Percentiles rank a stretch among this genome's conserved stretches.
Evolutionary conservation across 2,888 invertebrate genomes (phyloP).

Genomic region (Catocala sponsa): DNA sequence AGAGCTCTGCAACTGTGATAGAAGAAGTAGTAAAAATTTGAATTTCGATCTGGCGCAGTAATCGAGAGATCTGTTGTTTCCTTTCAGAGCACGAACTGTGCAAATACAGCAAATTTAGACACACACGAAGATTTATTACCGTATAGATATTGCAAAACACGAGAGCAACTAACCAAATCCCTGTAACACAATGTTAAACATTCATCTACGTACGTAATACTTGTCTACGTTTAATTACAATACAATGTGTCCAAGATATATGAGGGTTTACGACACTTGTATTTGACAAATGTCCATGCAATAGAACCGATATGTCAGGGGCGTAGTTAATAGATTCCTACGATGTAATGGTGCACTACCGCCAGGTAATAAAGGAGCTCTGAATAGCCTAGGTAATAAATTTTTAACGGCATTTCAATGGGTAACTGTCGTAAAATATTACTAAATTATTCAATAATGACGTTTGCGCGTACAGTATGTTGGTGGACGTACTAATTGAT

Average conservation of each 20-base stretch:
- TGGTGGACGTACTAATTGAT: not conserved
- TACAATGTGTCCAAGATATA: constrained; percentile 72
- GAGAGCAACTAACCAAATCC: constrained; percentile 37
- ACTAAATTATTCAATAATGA: constrained; percentile 11
- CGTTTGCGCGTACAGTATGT: constrained; percentile 1
- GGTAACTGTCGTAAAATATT: constrained; percentile 19
- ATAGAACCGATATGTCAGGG: constrained; percentile 74
- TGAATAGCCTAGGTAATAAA: constrained; percentile 22
- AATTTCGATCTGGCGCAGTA: constrained; percentile 9
- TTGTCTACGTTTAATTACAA: constrained; percentile 66
- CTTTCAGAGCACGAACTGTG: constrained; percentile 13
- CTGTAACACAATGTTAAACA: constrained; percentile 46
- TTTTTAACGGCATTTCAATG: constrained; percentile 30
- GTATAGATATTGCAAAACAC: constrained; percentile 38
- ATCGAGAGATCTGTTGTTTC: constrained; percentile 8
- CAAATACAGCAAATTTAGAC: constrained; percentile 22
- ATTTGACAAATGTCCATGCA: constrained; percentile 76
- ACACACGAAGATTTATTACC: constrained; percentile 42
- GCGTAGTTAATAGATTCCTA: constrained; percentile 71
- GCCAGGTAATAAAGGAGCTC: constrained; percentile 29
- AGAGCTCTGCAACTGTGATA: constrained; percentile 2
- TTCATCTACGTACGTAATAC: constrained; percentile 45
- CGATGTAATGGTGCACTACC: constrained; percentile 55
- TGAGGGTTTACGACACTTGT: constrained; percentile 67
- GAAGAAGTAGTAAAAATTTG: constrained; percentile 16